Evolutionary conservation across 2,113 vertebrate species (phyloP).

Genomic region (Sterrhoptilus dennistouni): DNA sequence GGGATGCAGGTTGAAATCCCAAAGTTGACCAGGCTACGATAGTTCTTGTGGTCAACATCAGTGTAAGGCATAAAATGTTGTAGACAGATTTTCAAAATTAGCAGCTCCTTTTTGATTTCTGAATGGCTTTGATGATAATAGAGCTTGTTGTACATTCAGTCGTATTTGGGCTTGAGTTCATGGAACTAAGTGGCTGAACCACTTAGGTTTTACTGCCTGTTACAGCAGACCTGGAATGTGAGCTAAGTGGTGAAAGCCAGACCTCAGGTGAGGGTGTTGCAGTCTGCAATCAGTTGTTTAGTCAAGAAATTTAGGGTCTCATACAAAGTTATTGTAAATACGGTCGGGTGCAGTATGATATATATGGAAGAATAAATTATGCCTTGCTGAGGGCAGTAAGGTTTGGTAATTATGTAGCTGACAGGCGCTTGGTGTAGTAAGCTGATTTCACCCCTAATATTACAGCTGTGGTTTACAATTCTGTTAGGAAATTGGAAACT

Average conservation of each 20-base stretch:
- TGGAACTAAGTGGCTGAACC: neutral
- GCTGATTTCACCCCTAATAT: neutral
- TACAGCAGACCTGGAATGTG: neutral
- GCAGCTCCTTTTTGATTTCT: neutral
- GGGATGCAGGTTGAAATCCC: neutral
- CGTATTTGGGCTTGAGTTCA: neutral
- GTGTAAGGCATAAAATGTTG: neutral
- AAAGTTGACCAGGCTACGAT: fast-evolving
- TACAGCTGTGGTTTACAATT: neutral
- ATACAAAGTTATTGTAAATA: neutral
- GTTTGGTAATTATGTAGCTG: neutral
- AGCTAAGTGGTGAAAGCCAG: neutral
- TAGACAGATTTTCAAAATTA: neutral
- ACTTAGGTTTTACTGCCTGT: neutral
- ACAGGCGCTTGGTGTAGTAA: neutral
- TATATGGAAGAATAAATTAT: neutral
- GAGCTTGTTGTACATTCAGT: neutral
- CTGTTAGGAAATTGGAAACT: neutral
- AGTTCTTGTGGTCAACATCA: neutral
- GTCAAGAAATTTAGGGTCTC: neutral
- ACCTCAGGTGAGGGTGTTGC: neutral
- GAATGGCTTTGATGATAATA: neutral
- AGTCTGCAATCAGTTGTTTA: neutral
- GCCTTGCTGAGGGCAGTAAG: neutral
- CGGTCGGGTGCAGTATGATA: neutral